Percentiles rank a stretch among this genome's conserved stretches.
Evolutionary conservation across 2,888 invertebrate genomes (phyloP).

Genomic region (Drosophila anomalata): DNA sequence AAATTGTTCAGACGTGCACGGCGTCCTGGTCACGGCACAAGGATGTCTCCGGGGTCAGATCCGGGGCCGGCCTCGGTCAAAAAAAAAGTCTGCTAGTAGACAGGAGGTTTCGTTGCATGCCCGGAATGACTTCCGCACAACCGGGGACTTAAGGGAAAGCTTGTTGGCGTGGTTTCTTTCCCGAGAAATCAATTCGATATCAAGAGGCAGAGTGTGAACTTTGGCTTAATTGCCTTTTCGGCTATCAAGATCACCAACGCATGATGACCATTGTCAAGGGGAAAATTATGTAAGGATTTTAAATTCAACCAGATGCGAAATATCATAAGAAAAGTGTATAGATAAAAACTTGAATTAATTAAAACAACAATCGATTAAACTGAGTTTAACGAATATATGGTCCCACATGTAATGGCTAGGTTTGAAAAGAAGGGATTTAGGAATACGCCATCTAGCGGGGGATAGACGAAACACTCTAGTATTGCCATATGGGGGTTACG

Average conservation of each 20-base stretch:
- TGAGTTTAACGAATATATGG: too few relatives aligned
- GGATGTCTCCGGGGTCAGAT: background rate
- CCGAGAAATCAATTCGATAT: constrained; percentile 67
- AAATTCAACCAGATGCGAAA: too few relatives aligned
- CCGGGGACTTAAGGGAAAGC: constrained; percentile 22
- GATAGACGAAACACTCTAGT: too few relatives aligned
- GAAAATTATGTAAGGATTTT: too few relatives aligned
- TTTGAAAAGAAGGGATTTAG: too few relatives aligned
- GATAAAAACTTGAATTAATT: too few relatives aligned
- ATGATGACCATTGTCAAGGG: background rate
- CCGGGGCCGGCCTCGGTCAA: background rate
- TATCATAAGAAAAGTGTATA: too few relatives aligned
- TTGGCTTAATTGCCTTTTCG: constrained; percentile 61
- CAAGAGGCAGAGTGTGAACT: constrained; percentile 37
- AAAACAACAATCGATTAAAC: too few relatives aligned
- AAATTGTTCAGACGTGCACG: constrained; percentile 76
- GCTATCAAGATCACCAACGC: constrained; percentile 39
- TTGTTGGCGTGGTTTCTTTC: constrained; percentile 7
- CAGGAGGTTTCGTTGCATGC: constrained; percentile 60
- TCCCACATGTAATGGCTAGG: too few relatives aligned
- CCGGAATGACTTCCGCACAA: constrained; percentile 75
- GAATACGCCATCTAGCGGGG: too few relatives aligned
- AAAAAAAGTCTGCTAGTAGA: constrained; percentile 65
- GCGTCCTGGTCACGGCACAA: constrained; percentile 9
- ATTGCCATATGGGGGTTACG: too few relatives aligned